Evolutionary conservation across 2,113 vertebrate species (phyloP), one percentile per base, ranked within the genome.

Genomic region (Coregonus clupeaformis): DNA sequence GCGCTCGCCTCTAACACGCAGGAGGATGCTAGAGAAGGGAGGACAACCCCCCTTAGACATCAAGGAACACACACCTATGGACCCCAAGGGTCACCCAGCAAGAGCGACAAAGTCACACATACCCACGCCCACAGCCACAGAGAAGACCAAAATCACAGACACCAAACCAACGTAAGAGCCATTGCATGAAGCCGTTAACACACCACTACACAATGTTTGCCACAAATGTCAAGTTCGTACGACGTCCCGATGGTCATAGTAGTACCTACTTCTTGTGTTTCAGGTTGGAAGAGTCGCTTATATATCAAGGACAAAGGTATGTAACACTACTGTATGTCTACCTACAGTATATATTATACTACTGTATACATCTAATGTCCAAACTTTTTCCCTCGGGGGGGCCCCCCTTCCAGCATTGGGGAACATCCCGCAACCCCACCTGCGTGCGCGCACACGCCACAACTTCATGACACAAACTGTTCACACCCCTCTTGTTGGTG

Each of bases 1-100:
- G 14, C 89, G 95, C 73, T 98, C 97, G 69, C 96, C 97, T 71
- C 92, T 95, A 82, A 93, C 84, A 86, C 95, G 94, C 25, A 83
- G 89, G 74, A 89, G 68, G 74, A 57, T 45, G 57, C 85, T 84
- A 36, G 90, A 92, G 9, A 90, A 18, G 16, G 49, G 74, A 74
- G 86, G 76, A 62, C 73, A 66, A 67, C 67, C 52, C 2, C 69
- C 71, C 30, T 42, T 42, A 42, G 36, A 12, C 36, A 0, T 11
- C 36, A 42, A 42, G 63, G 22, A 42, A 20, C 79, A 86, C 45
- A 81, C 72, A 63, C 45, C 69, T 67, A 75, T 29, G 49, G 49
- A 52, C 49, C 49, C 49, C 16, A 52, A 18, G 63, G 25, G 42
- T 20, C 77, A 83, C 52, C 81, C 72, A 49, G 30, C 69, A 59